Conservation (phyloP, 2,888 invertebrate genomes). For the Andricus curvator region DNA sequence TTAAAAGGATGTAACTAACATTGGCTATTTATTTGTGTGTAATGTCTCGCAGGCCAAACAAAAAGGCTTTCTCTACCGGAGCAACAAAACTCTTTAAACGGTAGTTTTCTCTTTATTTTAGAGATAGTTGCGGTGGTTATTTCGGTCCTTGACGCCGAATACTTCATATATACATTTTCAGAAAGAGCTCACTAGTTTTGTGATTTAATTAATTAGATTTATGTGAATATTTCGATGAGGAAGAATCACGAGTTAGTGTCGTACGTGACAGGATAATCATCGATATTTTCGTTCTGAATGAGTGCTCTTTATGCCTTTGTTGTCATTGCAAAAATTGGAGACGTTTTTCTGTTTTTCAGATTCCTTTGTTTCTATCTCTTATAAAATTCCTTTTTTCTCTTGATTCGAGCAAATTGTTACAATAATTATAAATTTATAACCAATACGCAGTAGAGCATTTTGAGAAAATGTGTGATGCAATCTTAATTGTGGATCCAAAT, state of each 20-base stretch:
- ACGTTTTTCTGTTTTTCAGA: background rate
- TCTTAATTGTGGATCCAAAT: background rate
- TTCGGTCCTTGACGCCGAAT: background rate
- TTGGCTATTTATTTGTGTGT: constrained; percentile 18
- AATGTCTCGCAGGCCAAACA: constrained; percentile 59
- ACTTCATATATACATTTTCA: background rate
- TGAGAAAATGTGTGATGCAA: background rate
- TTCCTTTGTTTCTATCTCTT: constrained; percentile 15
- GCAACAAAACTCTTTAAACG: constrained; percentile 64
- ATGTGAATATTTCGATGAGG: background rate
- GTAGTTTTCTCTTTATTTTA: constrained; percentile 55
- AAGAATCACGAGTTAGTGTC: background rate
- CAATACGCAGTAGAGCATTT: background rate
- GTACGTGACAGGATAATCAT: background rate
- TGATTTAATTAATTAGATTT: background rate
- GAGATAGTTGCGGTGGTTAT: background rate
- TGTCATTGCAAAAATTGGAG: background rate
- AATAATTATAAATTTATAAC: background rate
- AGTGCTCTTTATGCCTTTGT: background rate
- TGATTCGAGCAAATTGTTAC: background rate
- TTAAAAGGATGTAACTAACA: constrained; percentile 36
- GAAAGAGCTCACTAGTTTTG: background rate
- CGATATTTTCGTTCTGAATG: constrained; percentile 4
- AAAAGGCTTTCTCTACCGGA: constrained; percentile 57
- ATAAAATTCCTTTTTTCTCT: background rate